Base-by-base conservation (phyloP, 2,113 vertebrate genomes). In the Gymnobelideus leadbeateri region DNA sequence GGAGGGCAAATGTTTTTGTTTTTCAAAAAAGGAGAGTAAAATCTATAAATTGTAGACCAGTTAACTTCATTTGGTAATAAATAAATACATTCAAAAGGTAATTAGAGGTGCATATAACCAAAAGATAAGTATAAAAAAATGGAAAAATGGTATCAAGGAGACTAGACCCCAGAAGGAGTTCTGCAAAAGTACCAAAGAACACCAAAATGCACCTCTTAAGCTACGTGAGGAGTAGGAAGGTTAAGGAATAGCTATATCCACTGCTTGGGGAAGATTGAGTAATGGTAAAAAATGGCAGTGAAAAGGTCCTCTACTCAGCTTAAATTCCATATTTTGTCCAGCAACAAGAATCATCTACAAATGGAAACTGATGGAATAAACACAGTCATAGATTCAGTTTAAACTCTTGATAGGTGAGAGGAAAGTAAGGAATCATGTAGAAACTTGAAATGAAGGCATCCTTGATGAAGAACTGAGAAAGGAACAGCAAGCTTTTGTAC, bases 401-500 rank as follows among this genome's bases (percentile, higher is more conserved):
- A 77, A 77, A n/a, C 3, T 14, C 5, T n/a, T 77, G 16, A 77
- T 19, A n/a, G 68, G 16, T n/a, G 4, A 77, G 37, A n/a, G n/a
- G 31, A 77, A n/a, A 77, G 68, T n/a, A n/a, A 77, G 37, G n/a
- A 77, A 77, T 77, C 37, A n/a, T 77, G 21, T 11, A 77, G 68
- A 77, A 77, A 77, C 68, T 77, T n/a, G 37, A n/a, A 77, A 77
- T n/a, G 14, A 77, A 77, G 68, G 14, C 37, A 77, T n/a, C 16
- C 37, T 77, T n/a, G 37, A 77, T n/a, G 16, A 77, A 77, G 16
- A n/a, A n/a, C 19, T 77, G 37, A 77, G 68, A n/a, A 77, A n/a
- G 68, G 37, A n/a, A 77, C 4, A n/a, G 16, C 68, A 77, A 77
- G 37, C 37, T 77, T 96, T 95, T 77, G 57, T 97, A 96, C 93